Evolutionary conservation across 2,888 invertebrate species (phyloP), one percentile per base, ranked within the genome.

Genomic region (Apodemia zela): DNA sequence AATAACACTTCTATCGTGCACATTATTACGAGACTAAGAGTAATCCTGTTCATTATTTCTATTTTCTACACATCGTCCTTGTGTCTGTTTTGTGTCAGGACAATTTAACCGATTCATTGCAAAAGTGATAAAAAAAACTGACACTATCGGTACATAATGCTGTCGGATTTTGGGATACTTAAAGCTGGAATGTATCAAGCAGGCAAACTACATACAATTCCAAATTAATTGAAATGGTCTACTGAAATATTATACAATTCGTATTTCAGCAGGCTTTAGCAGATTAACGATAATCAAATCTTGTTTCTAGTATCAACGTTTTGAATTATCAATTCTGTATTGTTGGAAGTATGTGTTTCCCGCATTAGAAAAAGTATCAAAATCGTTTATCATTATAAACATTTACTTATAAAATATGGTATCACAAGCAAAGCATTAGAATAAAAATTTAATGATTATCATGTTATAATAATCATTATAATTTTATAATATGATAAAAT

Each of bases 1-100:
- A 51, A 18, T 47, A 17, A 47, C 51, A 51, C 51, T 13, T 21
- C 51, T 18, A 21, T 18, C 10, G 51, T 51, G 51, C 18, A 51
- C 51, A 51, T 51, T 38, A 38, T 13, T 51, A 51, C 18, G 10
- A 51, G 51, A 51, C 51, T 51, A 51, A 18, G 38, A 38, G 18
- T 47, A 47, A 47, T 47, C 17, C 47, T 47, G n/a, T 47, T 47
- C 21, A 13, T 51, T 51, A 51, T 51, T 51, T 51, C 51, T 51
- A 51, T 0, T 51, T 21, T 21, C 51, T 51, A 51, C 51, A 13
- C 21, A 51, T 51, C 51, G 21, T 51, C 21, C 51, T 51, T 51
- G 51, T 51, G 51, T 47, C 47, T 51, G 51, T 51, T 13, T 21
- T 21, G 51, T 51, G n/a, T 51, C 21, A 21, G 51, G 51, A 51